Evolutionary conservation across 2,888 invertebrate genomes (phyloP).

Genomic region (Axea sp.): DNA sequence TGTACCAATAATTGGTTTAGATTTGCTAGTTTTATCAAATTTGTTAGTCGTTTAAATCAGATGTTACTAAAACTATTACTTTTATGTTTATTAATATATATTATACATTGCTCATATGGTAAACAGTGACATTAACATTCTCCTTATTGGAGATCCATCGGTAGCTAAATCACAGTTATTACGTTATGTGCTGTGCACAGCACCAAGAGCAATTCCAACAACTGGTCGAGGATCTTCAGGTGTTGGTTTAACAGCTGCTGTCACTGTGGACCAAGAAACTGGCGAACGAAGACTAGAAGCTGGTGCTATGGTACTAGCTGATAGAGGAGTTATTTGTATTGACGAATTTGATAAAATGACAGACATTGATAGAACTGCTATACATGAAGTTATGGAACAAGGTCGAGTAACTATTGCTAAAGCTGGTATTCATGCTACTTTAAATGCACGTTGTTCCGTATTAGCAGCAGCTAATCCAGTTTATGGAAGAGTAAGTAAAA

Average conservation of each 20-base stretch:
- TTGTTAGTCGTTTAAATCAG: too few species aligned
- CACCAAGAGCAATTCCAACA: constrained; percentile 97
- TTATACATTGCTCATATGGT: too few species aligned
- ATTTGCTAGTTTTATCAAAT: too few species aligned
- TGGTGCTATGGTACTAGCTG: constrained; percentile 99
- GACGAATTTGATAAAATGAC: constrained; percentile 99
- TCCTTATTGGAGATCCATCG: constrained; percentile 98
- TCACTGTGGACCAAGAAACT: constrained; percentile 96
- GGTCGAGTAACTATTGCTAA: constrained; percentile 98
- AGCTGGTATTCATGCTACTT: constrained; percentile 98
- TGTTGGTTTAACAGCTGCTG: constrained; percentile 98
- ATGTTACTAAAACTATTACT: too few species aligned
- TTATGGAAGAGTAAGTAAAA: constrained; percentile 94
- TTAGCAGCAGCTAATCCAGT: constrained; percentile 99
- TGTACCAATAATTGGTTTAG: too few species aligned
- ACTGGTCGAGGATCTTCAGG: constrained; percentile 99
- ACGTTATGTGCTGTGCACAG: constrained; percentile 95
- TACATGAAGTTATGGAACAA: constrained; percentile 99
- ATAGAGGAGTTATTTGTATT: constrained; percentile 97
- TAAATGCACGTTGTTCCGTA: constrained; percentile 98
- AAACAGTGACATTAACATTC: constrained; percentile 88
- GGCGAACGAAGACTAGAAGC: constrained; percentile 94
- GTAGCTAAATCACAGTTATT: constrained; percentile 98
- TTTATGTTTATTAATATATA: too few species aligned
- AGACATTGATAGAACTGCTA: constrained; percentile 98